Percentiles rank a stretch among this genome's conserved stretches.
Conservation (phyloP, 2,113 vertebrate genomes). For the Cariama cristata region DNA sequence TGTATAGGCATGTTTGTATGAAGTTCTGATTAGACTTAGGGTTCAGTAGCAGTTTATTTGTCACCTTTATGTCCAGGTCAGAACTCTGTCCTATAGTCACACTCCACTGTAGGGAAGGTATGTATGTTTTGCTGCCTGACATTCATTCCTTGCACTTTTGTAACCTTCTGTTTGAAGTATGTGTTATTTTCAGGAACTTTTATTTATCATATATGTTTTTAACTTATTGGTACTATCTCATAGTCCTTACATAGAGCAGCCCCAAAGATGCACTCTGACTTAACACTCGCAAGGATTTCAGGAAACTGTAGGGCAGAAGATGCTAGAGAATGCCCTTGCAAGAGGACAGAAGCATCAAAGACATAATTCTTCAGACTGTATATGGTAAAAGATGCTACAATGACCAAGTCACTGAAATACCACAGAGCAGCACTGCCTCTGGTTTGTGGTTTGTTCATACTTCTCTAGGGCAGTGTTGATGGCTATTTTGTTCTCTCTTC, state of each 20-base stretch:
- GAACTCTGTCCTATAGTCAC: background rate
- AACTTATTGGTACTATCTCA: background rate
- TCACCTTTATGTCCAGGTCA: background rate
- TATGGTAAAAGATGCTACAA: background rate
- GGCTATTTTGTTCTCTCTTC: background rate
- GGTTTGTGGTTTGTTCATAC: background rate
- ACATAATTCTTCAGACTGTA: background rate
- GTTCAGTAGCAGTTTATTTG: background rate
- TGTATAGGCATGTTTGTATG: background rate
- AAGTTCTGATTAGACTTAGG: background rate
- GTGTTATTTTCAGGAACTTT: background rate
- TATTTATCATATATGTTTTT: background rate
- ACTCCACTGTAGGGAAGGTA: background rate
- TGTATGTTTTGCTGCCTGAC: background rate
- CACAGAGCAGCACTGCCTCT: background rate
- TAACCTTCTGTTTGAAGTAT: background rate
- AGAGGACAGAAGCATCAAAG: background rate
- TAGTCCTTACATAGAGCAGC: background rate
- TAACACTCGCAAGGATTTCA: background rate
- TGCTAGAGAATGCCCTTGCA: background rate
- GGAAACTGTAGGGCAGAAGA: background rate
- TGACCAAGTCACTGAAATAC: background rate
- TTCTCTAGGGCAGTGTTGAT: background rate
- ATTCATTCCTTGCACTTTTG: background rate
- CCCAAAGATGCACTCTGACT: background rate